A percentile compares a stretch with the other conserved stretches of the same genome.
These are phyloP conservation scores for Molanna angustata DNA, from an alignment of 2,888 invertebrate species.

Conservation along the genomic window DNA sequence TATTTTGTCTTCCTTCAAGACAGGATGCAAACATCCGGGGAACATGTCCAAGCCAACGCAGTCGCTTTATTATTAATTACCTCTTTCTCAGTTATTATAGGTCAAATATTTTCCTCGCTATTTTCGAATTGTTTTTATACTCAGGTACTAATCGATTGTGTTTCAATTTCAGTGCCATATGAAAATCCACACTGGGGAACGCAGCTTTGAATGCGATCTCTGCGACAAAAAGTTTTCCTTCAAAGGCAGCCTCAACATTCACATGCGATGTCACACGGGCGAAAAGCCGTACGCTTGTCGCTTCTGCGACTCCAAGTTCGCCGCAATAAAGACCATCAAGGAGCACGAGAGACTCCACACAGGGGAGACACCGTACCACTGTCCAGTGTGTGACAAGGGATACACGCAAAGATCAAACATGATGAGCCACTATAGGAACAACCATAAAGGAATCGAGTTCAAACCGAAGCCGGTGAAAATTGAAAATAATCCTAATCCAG, in stretches of 20 bases:
- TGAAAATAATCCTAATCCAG: no score
- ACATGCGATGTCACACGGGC: slow-evolving; percentile 27
- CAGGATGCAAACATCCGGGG: no score
- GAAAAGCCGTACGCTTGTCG: slow-evolving; percentile 30
- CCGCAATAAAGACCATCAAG: slow-evolving; percentile 25
- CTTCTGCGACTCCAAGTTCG: slow-evolving; percentile 28
- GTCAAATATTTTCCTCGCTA: background rate
- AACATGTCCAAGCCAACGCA: no score
- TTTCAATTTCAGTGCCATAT: slow-evolving; percentile 21
- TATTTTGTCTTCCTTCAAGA: no score
- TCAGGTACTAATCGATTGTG: background rate
- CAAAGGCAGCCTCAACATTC: slow-evolving; percentile 27
- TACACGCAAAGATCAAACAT: slow-evolving; percentile 31
- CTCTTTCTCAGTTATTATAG: background rate
- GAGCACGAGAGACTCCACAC: slow-evolving; percentile 32
- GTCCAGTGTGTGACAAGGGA: slow-evolving; percentile 28
- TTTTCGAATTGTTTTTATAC: background rate
- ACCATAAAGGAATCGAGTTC: slow-evolving; percentile 27
- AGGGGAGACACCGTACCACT: slow-evolving; percentile 28
- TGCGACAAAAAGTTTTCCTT: slow-evolving; percentile 26
- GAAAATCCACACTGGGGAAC: slow-evolving; percentile 28
- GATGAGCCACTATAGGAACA: slow-evolving; percentile 31
- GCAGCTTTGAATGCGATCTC: slow-evolving; percentile 25
- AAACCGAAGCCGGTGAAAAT: no score
- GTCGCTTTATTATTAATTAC: no score